Evolutionary conservation across 30 jellyfish, hydroid and myxozoan genomes (phyloP), one percentile per base, ranked within the genome.

Genomic region (Aurelia aurita): DNA sequence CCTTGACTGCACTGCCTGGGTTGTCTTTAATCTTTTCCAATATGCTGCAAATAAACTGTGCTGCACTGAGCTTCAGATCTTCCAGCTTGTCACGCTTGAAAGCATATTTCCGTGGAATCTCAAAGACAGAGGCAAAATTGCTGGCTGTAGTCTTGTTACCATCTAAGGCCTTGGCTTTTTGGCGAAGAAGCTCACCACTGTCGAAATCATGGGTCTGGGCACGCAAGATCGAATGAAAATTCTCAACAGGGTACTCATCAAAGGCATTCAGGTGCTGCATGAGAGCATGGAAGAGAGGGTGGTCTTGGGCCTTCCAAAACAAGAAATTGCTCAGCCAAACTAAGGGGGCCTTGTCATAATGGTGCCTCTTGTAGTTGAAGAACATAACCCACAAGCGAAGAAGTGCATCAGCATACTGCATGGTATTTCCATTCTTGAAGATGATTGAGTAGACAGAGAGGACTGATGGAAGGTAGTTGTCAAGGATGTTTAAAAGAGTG

Each of bases 401-500:
- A n/a, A 44, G 15, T 73, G 73, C 72, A 25, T 43, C 46, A 0
- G 18, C 25, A 19, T 76, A 73, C 9, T 16, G 28, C n/a, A 3
- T 18, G 3, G 23, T 18, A 16, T 35, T 46, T 0, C 69, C 21
- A 18, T n/a, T n/a, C n/a, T n/a, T n/a, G n/a, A n/a, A n/a, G n/a
- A n/a, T n/a, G n/a, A n/a, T n/a, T n/a, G n/a, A 64, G 31, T 64
- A 64, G n/a, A 28, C 29, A 2, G 60, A 2, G 16, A 72, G 85
- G 34, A 72, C 77, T 23, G 29, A n/a, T 0, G 88, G 88, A 6
- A 76, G 77, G 13, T 76, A 76, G 26, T 58, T 76, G 62, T 76
- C 88, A 2, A 58, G 79, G 1, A 73, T 8, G 49, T 73, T 73
- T 10, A 73, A 3, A 19, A 72, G n/a, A 1, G 44, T 73, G 35